These are phyloP conservation scores for Cyprinodon brontotheroides DNA, from an alignment of 2,113 vertebrate genomes.

Conservation along the genomic window DNA sequence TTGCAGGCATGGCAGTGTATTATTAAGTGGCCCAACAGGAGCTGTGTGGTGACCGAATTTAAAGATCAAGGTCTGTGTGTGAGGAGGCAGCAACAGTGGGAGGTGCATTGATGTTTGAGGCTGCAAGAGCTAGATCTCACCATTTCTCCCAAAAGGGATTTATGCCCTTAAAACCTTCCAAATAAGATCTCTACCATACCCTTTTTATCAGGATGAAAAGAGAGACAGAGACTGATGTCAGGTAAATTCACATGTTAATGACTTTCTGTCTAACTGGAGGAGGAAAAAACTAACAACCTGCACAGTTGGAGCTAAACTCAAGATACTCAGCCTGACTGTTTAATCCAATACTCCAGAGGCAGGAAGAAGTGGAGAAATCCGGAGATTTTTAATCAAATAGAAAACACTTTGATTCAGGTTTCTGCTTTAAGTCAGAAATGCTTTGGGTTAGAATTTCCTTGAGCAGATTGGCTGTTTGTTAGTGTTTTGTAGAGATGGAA, in stretches of 20 bases:
- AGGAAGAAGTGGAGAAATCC: background rate
- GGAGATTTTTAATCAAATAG: background rate
- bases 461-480: background rate
- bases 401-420: background rate
- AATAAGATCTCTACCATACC: conserved; percentile 14
- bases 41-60: conserved; percentile 44
- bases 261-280: conserved; percentile 6
- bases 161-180: conserved; percentile 39
- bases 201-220: conserved; percentile 32
- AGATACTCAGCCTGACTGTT: conserved; percentile 27
- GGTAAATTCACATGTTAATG: conserved; percentile 5
- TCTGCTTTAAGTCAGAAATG: background rate
- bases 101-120: conserved; percentile 57
- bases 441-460: background rate
- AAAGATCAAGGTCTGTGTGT: conserved; percentile 62
- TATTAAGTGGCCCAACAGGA: conserved; percentile 45
- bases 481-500: background rate
- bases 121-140: conserved; percentile 44
- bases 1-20: conserved; percentile 33
- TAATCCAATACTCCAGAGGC: conserved; percentile 23
- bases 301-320: conserved; percentile 13
- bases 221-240: conserved; percentile 6
- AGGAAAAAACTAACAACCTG: conserved; percentile 17
- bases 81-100: conserved; percentile 46
- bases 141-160: conserved; percentile 42